Base-by-base conservation (phyloP, 2,888 invertebrate genomes). In the Camponotus fellah region DNA sequence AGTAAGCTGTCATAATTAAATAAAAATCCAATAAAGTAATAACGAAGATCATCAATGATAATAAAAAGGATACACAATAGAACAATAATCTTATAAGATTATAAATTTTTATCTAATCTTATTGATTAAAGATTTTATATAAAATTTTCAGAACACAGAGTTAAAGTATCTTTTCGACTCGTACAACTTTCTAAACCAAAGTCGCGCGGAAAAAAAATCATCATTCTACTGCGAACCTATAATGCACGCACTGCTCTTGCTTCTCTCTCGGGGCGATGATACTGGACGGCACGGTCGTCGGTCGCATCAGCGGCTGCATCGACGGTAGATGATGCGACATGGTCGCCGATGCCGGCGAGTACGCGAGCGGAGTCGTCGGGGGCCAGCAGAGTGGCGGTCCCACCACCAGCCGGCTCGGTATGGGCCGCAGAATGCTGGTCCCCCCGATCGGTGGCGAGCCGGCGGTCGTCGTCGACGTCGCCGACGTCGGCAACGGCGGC, bases 331-430 rank as follows among this genome's bases (percentile, higher is more conserved):
- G 53, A 53, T 94, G 94, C 8, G 94, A 86, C 32, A 95, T 85
- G 17, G 93, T 90, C 49, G 92, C 91, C 60, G 92, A 86, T 40
- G 85, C 88, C 1, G 88, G 86, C 72, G 92, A 86, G 0, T 91
- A 86, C 26, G 91, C 87, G 26, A 89, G 81, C 43, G 89, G 75
- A 0, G 86, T 71, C 4, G 90, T 66, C 56, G 93, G 92, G n/a
- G 89, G 90, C 92, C 92, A 92, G 82, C 93, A 93, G 10, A 94
- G 88, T 0, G 92, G 91, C 8, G 94, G 93, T 5, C 92, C 93
- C 2, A 94, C 91, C 10, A 94, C 90, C 17, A 94, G 87, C 26
- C 95, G 88, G 85, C 92, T 95, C 12, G 95, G 94, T n/a, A 95
- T 95, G 8, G 95, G 95, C 58, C 94, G 91, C 3, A 94, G 84